Evolutionary conservation across 1,140 invertebrate genomes (phyloP).

Genomic region (Cydia strobilella): DNA sequence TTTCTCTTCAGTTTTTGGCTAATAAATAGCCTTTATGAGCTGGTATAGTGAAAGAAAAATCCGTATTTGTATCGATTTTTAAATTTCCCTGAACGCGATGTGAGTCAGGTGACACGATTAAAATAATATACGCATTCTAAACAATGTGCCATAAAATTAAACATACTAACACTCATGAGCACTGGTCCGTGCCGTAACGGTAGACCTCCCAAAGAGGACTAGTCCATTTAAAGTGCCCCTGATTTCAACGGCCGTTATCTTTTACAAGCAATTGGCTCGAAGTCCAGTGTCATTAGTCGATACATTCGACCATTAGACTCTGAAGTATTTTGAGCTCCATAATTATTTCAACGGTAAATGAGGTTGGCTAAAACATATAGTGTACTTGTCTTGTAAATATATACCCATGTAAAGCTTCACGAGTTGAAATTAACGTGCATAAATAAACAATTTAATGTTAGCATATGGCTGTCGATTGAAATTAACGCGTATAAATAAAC

Average conservation of each 20-base stretch:
- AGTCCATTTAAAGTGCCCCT: slow-evolving; percentile 41
- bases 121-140: not conserved
- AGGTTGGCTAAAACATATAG: not conserved
- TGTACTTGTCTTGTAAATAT: no score
- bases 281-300: not conserved
- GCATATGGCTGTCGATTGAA: no score
- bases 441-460: no score
- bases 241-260: slow-evolving; percentile 39
- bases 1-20: no score
- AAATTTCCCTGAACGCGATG: not conserved
- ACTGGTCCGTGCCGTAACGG: slow-evolving; percentile 30
- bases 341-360: not conserved
- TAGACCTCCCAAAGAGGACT: slow-evolving; percentile 37
- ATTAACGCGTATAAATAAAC: no score
- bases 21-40: no score
- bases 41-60: no score
- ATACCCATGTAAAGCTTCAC: no score
- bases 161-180: slow-evolving; percentile 21
- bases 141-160: slow-evolving; percentile 2
- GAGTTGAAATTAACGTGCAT: no score
- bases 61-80: no score
- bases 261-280: not conserved
- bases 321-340: not conserved
- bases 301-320: not conserved
- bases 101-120: not conserved